Conservation (phyloP, 2,797 vertebrate species). For the Phrynocephalus vlangalii region DNA sequence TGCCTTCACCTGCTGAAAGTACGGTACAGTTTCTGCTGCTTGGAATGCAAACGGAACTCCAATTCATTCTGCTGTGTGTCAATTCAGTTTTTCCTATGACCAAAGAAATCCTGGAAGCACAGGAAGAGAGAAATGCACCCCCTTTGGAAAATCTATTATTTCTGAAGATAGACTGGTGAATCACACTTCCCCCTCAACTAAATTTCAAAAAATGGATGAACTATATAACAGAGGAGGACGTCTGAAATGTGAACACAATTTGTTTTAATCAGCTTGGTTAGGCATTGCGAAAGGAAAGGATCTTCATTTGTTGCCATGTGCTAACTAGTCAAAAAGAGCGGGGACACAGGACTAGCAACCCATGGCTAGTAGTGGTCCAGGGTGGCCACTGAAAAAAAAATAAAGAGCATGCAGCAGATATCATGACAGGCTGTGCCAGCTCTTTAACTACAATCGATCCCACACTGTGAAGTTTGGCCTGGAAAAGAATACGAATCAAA, state of each 20-base stretch:
- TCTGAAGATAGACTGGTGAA: background rate
- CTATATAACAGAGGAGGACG: background rate
- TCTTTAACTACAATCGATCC: background rate
- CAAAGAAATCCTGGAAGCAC: conserved; percentile 35
- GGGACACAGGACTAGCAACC: too few species aligned
- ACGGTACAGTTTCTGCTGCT: background rate
- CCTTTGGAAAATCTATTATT: conserved; percentile 23
- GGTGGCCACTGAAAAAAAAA: too few species aligned
- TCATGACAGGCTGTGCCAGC: background rate
- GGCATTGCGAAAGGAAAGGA: background rate
- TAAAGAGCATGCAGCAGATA: background rate
- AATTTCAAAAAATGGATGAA: background rate
- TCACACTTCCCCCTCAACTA: background rate
- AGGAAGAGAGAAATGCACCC: conserved; percentile 14
- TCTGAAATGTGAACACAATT: conserved; percentile 24
- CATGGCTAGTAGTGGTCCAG: too few species aligned
- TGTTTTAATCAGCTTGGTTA: fast-evolving
- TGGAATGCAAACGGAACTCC: background rate
- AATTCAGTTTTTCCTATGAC: conserved; percentile 58
- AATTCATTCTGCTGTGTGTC: background rate
- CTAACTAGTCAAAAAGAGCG: background rate
- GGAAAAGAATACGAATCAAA: background rate
- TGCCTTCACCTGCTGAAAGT: background rate
- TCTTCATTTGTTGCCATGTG: background rate
- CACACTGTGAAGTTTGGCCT: too few species aligned